Evolutionary conservation across 2,113 vertebrate genomes (phyloP).

Genomic region (Zootoca vivipara): DNA sequence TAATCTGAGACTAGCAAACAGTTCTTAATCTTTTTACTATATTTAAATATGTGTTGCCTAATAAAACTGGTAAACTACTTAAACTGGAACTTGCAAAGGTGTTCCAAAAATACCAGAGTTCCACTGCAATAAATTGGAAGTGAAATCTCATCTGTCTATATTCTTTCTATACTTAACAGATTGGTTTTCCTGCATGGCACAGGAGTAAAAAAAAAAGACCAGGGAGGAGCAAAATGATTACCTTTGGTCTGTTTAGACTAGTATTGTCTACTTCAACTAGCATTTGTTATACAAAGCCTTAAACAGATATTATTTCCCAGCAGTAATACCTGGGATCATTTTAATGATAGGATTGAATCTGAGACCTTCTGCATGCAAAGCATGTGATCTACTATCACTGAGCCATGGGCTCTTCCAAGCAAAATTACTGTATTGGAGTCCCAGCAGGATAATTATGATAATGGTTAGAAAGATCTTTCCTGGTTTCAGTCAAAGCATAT

Average conservation of each 20-base stretch:
- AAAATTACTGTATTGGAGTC: neutral
- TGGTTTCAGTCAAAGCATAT: neutral
- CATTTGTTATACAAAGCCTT: neutral
- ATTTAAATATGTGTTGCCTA: conserved; percentile 51
- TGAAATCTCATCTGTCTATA: neutral
- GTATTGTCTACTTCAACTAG: neutral
- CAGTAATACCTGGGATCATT: neutral
- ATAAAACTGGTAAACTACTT: conserved; percentile 30
- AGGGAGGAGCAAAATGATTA: no score
- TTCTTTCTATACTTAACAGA: neutral
- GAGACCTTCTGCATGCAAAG: neutral
- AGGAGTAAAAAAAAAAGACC: no score
- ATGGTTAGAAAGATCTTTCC: neutral
- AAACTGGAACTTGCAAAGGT: neutral
- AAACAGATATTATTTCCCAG: neutral
- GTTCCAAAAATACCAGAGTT: conserved; percentile 7
- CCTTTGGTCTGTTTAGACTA: neutral
- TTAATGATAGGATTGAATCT: neutral
- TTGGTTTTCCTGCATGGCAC: neutral
- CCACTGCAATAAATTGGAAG: neutral
- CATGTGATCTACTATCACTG: neutral
- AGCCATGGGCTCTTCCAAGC: neutral
- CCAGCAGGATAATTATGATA: neutral
- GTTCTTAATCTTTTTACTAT: conserved; percentile 54
- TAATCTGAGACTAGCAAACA: conserved; percentile 73